These are phyloP conservation scores for Lordiphosa mommai DNA, from an alignment of 1,140 invertebrate genomes.

Conservation along the genomic window DNA sequence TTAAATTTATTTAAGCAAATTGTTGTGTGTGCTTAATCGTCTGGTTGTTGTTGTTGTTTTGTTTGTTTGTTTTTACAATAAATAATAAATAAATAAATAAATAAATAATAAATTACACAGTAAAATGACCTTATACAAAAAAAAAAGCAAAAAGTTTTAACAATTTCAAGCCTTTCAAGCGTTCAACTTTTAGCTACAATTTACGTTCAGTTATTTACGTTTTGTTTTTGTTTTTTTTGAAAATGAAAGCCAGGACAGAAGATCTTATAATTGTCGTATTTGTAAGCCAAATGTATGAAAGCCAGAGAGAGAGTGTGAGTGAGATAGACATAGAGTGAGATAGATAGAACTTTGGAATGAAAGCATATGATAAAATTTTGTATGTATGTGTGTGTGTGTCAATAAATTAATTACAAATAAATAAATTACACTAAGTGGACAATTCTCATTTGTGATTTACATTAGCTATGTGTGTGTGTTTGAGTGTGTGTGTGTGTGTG, in stretches of 20 bases:
- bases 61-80: conserved; percentile 63
- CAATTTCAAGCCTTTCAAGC: conserved; percentile 53
- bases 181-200: conserved; percentile 76
- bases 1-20: conserved; percentile 74
- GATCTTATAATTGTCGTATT: conserved; percentile 36
- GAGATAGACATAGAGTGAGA: conserved; percentile 28
- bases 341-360: conserved; percentile 19
- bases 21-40: conserved; percentile 43
- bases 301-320: conserved; percentile 43
- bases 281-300: conserved; percentile 73
- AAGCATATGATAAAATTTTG: too few relatives aligned
- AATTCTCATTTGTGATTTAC: conserved; percentile 46
- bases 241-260: conserved; percentile 48
- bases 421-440: conserved; percentile 75
- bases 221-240: conserved; percentile 69
- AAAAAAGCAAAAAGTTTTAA: conserved; percentile 57
- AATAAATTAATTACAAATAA: conserved; percentile 47
- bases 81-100: conserved; percentile 77
- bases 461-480: conserved; percentile 51
- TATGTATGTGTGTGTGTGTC: conserved; percentile 1
- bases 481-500: conserved; percentile 11
- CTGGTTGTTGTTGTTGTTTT: conserved; percentile 21
- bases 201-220: conserved; percentile 48
- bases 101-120: conserved; percentile 75
- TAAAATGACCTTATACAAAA: conserved; percentile 75